Conservation (phyloP, 2,797 vertebrate species). For the Microctenopoma steveboyesi region DNA sequence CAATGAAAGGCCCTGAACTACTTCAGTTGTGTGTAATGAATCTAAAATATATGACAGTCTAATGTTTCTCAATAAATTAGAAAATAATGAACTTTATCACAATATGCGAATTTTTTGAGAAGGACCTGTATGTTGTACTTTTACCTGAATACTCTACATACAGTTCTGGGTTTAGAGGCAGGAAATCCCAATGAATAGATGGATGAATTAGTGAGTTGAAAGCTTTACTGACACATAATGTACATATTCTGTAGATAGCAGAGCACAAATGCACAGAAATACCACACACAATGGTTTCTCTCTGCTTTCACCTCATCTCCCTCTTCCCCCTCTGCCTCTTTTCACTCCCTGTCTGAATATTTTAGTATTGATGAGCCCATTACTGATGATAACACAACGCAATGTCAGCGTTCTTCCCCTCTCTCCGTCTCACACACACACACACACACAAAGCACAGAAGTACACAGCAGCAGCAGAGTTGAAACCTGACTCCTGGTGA, state of each 20-base stretch:
- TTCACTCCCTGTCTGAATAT: constrained; percentile 67
- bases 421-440: constrained; percentile 1
- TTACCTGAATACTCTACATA: background rate
- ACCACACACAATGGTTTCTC: constrained; percentile 26
- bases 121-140: background rate
- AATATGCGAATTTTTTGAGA: no score
- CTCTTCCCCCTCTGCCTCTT: constrained; percentile 9
- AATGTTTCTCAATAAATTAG: no score
- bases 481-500: no score
- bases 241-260: constrained; percentile 10
- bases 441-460: constrained; percentile 11
- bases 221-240: constrained; percentile 1
- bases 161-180: background rate
- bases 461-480: no score
- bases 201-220: constrained; percentile 22
- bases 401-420: constrained; percentile 71
- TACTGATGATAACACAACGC: constrained; percentile 78
- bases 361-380: constrained; percentile 82
- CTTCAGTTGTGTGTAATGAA: no score
- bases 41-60: no score
- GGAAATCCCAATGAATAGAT: constrained; percentile 12
- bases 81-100: no score
- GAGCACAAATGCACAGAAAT: constrained; percentile 14
- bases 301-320: constrained; percentile 29
- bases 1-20: no score